Percentiles rank a stretch among this genome's conserved stretches.
These are phyloP conservation scores for Lepas anatifera DNA, from an alignment of 2,888 invertebrate genomes.

Conservation along the genomic window DNA sequence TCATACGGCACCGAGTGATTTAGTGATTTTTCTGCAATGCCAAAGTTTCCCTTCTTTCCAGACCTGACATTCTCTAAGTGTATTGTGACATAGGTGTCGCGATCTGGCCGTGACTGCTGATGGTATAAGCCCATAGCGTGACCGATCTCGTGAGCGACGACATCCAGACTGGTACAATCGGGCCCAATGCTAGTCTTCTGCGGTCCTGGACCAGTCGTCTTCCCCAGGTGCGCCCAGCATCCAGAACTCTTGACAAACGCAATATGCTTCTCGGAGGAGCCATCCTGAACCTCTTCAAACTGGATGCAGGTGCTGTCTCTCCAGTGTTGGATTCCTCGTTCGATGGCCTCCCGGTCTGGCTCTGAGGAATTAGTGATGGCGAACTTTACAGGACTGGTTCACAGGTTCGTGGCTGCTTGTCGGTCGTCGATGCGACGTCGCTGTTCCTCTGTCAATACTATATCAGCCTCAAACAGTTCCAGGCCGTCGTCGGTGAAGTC, in stretches of 20 bases:
- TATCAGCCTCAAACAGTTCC: neutral
- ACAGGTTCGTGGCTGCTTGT: neutral
- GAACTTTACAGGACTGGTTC: neutral
- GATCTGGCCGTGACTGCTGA: constrained; percentile 15
- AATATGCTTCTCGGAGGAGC: neutral
- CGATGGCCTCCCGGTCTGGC: neutral
- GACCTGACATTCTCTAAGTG: neutral
- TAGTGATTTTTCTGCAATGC: neutral
- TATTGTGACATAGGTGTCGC: constrained; percentile 14
- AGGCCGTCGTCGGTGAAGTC: too few species aligned
- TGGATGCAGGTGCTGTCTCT: constrained; percentile 11
- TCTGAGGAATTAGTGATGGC: neutral
- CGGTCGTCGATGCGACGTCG: too few species aligned
- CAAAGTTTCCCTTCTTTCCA: neutral
- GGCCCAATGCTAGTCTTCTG: neutral
- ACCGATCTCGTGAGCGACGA: constrained; percentile 14
- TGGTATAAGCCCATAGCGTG: constrained; percentile 15
- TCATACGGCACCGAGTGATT: constrained; percentile 16
- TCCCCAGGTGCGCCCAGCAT: constrained; percentile 14
- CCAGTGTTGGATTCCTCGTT: neutral
- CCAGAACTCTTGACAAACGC: neutral
- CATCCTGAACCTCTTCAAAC: constrained; percentile 4
- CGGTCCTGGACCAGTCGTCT: neutral
- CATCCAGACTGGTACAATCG: constrained; percentile 10
- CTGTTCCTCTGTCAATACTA: neutral